phyloP scores from a whole-genome alignment of 2,113 vertebrate species.

The Lethenteron camtschaticum region DNA sequence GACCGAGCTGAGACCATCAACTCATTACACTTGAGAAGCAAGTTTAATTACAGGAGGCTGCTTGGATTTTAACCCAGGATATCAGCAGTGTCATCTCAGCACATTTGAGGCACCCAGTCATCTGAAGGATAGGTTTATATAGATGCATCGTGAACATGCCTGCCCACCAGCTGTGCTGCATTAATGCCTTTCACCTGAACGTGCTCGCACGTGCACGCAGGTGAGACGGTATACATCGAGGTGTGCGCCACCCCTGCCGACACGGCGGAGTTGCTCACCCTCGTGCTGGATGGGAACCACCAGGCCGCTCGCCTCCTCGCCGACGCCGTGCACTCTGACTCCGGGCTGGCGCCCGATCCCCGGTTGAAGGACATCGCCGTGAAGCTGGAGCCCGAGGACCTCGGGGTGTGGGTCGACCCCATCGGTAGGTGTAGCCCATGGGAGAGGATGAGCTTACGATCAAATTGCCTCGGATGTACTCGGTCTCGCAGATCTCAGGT shows the following conservation, averaged over 20 bases:
- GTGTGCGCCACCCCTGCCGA: constrained; percentile 27
- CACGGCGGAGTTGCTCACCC: constrained; percentile 19
- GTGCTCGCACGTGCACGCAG: constrained; percentile 14
- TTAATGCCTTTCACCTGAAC: not conserved
- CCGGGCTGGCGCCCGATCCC: constrained; percentile 12
- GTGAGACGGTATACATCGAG: constrained; percentile 26
- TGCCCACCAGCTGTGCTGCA: no score
- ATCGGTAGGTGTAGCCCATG: constrained; percentile 20
- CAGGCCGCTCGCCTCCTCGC: constrained; percentile 25
- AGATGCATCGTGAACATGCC: no score
- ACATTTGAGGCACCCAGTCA: not conserved
- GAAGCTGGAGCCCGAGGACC: constrained; percentile 14
- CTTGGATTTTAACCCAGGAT: no score
- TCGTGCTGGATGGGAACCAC: constrained; percentile 23
- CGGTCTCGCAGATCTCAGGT: no score
- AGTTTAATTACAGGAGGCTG: no score
- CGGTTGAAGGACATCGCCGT: not conserved
- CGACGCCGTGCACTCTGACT: constrained; percentile 23
- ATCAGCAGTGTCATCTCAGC: not conserved
- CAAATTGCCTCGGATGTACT: no score
- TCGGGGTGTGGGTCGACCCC: constrained; percentile 39
- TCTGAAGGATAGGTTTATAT: not conserved
- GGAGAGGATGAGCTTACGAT: no score
- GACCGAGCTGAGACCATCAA: no score
- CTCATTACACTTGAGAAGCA: no score